Evolutionary conservation across 2,797 vertebrate species (phyloP).

Genomic region (Vireo griseus): DNA sequence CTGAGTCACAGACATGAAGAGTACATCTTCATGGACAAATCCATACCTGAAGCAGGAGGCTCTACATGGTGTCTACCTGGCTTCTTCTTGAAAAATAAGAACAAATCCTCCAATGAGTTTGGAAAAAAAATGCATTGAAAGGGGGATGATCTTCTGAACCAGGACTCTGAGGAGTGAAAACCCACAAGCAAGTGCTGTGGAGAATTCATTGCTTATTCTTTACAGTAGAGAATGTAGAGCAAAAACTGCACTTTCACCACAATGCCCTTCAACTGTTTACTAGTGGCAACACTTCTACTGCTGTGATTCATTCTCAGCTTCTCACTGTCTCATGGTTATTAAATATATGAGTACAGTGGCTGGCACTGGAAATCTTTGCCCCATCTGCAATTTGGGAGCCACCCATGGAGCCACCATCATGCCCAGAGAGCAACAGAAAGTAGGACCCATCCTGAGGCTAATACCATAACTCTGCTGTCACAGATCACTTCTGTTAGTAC

Average conservation of each 20-base stretch:
- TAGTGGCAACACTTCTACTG: not conserved
- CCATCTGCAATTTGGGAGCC: not conserved
- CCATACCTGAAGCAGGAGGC: not conserved
- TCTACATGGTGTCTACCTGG: not conserved
- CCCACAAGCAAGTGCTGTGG: fast-evolving
- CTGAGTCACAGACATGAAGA: not conserved
- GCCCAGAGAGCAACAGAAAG: not conserved
- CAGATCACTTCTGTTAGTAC: not conserved
- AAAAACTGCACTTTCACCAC: not conserved
- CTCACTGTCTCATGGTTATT: not conserved
- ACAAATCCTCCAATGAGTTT: fast-evolving
- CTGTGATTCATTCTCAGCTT: not conserved
- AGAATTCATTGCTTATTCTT: not conserved
- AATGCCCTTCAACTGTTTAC: not conserved
- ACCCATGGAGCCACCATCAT: not conserved
- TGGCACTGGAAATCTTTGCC: not conserved
- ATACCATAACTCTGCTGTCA: not conserved
- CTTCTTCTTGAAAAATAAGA: not conserved
- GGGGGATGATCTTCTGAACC: not conserved
- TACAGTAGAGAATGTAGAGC: not conserved
- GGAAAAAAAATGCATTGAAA: not conserved
- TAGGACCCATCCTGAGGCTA: not conserved
- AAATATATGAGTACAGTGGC: not conserved
- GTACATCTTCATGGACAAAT: fast-evolving
- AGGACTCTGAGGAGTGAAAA: not conserved